phyloP scores from a whole-genome alignment of 2,888 invertebrate genomes.

The Pyrochroa serraticornis region DNA sequence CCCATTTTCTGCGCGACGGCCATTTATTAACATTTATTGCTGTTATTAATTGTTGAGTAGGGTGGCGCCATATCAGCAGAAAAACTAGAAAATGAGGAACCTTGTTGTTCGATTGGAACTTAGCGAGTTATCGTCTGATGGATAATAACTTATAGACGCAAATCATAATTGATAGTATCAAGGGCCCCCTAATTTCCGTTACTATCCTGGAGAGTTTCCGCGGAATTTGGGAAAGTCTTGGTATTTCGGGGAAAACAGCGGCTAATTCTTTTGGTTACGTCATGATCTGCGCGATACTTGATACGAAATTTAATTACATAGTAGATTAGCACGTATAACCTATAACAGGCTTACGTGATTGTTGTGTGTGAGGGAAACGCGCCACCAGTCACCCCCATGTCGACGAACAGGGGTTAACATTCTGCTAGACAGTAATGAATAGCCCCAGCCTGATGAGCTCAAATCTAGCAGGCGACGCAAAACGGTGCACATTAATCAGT shows the following conservation, averaged over 20 bases:
- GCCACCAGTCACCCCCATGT: slow-evolving; percentile 34
- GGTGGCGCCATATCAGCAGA: too few species aligned
- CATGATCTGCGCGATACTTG: slow-evolving; percentile 36
- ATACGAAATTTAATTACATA: slow-evolving; percentile 47
- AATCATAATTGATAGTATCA: too few species aligned
- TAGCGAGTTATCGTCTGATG: too few species aligned
- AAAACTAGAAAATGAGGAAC: too few species aligned
- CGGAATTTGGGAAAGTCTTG: background rate
- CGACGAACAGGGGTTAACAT: slow-evolving; percentile 37
- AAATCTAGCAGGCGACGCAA: slow-evolving; percentile 52
- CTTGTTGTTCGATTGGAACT: too few species aligned
- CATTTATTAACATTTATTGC: too few species aligned
- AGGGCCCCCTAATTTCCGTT: too few species aligned
- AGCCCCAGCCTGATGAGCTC: slow-evolving; percentile 51
- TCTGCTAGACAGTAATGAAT: slow-evolving; percentile 52
- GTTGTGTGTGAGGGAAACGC: slow-evolving; percentile 35
- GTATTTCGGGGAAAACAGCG: background rate
- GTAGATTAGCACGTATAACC: slow-evolving; percentile 49
- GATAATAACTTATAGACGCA: too few species aligned
- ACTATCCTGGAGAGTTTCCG: background rate
- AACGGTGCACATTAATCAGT: slow-evolving; percentile 52
- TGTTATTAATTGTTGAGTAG: too few species aligned
- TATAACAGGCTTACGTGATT: slow-evolving; percentile 49
- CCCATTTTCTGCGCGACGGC: too few species aligned
- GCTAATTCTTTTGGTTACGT: slow-evolving; percentile 14